A percentile compares a stretch with the other conserved stretches of the same genome.
Evolutionary conservation across 1,140 invertebrate species (phyloP).

Genomic region (Chlorops oryzae): DNA sequence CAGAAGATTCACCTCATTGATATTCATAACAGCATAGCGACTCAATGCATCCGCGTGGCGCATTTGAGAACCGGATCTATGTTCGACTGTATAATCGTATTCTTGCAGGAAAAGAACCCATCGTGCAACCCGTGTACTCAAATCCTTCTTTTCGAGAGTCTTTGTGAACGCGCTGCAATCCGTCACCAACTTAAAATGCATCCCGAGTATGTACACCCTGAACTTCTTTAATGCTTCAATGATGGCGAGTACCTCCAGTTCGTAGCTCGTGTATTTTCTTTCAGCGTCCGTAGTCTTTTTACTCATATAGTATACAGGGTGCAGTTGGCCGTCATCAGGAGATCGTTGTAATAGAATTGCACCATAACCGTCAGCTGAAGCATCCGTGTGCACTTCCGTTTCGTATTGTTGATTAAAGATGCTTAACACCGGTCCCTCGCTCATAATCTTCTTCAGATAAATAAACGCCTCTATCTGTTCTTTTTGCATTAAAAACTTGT

Average conservation of each 20-base stretch:
- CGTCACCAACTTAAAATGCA: conserved; percentile 19
- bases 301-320: conserved; percentile 45
- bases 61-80: conserved; percentile 21
- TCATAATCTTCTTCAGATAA: conserved; percentile 12
- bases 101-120: conserved; percentile 29
- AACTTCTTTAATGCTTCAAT: conserved; percentile 40
- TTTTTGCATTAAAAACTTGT: conserved; percentile 6
- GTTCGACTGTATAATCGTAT: conserved; percentile 27
- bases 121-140: conserved; percentile 25
- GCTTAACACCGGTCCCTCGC: conserved; percentile 32
- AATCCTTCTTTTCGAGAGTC: conserved; percentile 34
- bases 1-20: conserved; percentile 3
- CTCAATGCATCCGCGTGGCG: conserved; percentile 35
- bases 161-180: conserved; percentile 38
- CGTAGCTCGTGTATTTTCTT: conserved; percentile 36
- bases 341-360: conserved; percentile 37
- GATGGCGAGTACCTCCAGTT: conserved; percentile 47
- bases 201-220: conserved; percentile 21
- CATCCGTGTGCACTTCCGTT: conserved; percentile 44
- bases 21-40: conserved; percentile 16
- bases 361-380: conserved; percentile 27
- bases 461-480: conserved; percentile 11
- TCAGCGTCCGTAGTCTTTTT: conserved; percentile 41
- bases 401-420: conserved; percentile 31
- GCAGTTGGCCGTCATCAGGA: conserved; percentile 41